phyloP scores from a whole-genome alignment of 2,888 invertebrate genomes.

The Cosmia trapezina region DNA sequence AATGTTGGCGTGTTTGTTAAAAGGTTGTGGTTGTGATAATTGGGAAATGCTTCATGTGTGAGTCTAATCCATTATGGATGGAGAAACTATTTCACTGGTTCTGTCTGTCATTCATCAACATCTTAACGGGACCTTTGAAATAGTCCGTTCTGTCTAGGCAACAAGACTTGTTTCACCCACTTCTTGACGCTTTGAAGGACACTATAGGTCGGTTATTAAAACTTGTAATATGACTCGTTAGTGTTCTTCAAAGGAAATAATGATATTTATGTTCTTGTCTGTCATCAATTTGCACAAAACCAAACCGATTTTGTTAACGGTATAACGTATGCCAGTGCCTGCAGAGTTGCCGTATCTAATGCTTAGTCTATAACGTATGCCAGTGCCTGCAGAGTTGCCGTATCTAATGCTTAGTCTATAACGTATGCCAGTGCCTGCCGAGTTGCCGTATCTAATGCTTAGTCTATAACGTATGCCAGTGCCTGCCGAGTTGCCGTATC shows the following conservation, averaged over 20 bases:
- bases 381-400: not conserved
- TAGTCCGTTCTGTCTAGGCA: not conserved
- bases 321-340: not conserved
- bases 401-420: not conserved
- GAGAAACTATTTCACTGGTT: not conserved
- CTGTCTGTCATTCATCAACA: not conserved
- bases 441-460: not conserved
- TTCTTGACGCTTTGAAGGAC: not conserved
- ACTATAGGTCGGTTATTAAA: too few relatives aligned
- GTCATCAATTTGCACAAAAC: slow-evolving; percentile 8
- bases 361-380: not conserved
- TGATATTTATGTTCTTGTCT: not conserved
- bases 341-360: not conserved
- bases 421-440: not conserved
- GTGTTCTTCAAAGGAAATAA: too few relatives aligned
- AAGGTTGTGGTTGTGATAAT: not conserved
- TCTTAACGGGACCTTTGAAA: not conserved
- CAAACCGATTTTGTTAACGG: slow-evolving; percentile 1
- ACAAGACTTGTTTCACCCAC: not conserved
- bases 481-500: not conserved
- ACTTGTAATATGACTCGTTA: too few relatives aligned
- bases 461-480: not conserved
- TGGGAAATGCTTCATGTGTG: not conserved
- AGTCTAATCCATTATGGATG: slow-evolving; percentile 2
- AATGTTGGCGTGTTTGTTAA: not conserved